Conservation (phyloP, 1,140 invertebrate species). For the Drosophila nigromelanica region DNA sequence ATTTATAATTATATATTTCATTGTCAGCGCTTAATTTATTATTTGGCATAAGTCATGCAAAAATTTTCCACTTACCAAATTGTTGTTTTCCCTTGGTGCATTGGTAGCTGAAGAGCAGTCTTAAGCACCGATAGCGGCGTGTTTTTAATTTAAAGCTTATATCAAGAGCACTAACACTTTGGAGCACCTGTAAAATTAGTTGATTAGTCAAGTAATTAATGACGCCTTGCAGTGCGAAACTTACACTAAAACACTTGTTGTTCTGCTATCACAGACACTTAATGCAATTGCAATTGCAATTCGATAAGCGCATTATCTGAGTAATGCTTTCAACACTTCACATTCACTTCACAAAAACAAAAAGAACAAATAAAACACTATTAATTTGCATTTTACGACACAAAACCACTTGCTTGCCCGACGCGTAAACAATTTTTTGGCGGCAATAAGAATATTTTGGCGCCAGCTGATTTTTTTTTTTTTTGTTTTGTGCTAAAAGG, state of each 20-base stretch:
- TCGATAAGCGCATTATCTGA: constrained; percentile 5
- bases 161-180: neutral
- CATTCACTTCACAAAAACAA: neutral
- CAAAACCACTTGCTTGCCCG: neutral
- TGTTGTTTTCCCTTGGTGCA: constrained; percentile 60
- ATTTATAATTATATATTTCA: constrained; percentile 58
- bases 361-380: neutral
- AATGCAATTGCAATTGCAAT: constrained; percentile 13
- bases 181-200: constrained; percentile 16
- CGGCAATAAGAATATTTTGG: neutral
- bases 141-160: constrained; percentile 4
- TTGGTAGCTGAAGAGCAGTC: constrained; percentile 4
- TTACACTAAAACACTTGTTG: constrained; percentile 4
- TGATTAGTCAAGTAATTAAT: constrained; percentile 8
- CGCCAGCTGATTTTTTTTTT: neutral
- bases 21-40: constrained; percentile 64
- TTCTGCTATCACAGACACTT: neutral
- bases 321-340: neutral
- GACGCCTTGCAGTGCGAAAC: neutral
- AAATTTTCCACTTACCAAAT: constrained; percentile 71
- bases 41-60: constrained; percentile 67
- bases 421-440: neutral
- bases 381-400: neutral
- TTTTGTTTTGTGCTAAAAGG: no score
- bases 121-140: neutral